Base-by-base conservation (phyloP, 2,888 invertebrate species). In the Charanyca ferruginea region DNA sequence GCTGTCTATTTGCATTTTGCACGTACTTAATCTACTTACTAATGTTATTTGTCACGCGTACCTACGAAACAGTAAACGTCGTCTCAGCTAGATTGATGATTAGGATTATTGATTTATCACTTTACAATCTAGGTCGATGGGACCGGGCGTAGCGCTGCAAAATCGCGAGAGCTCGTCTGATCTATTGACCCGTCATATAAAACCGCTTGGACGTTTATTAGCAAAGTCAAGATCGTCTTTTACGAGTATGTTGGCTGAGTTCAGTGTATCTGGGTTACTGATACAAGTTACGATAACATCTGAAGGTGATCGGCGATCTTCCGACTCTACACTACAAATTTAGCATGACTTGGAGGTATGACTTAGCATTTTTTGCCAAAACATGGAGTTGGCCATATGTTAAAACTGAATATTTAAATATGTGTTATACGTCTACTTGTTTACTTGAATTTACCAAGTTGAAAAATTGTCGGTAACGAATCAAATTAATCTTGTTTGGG, bases 111-210 rank as follows among this genome's bases (percentile, higher is more conserved):
- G 80, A 86, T 79, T 84, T 85, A 88, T 83, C 63, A 62, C 44
- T 60, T 28, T 59, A 70, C 64, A 77, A 67, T 76, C 66, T 74
- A 77, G 75, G 79, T 77, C 77, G 70, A 69, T 57, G 57, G 69
- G 70, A 64, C 68, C 32, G 28, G 65, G 64, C 68, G 62, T 66
- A 76, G 68, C 76, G 72, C 77, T 76, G 81, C 80, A 80, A 69
- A 81, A 77, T 74, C 60, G 77, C 77, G 69, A 71, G 71, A 77
- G 72, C 73, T 69, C 69, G 75, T 61, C 68, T 87, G 81, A 85
- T 85, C 80, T 84, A 87, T 84, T 85, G 85, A 86, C 85, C 86
- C 79, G 83, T 80, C 82, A 71, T 81, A 82, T 73, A 75, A 81
- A 82, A 78, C 77, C 73, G 76, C 80, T 79, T 69, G 68, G 82